These are phyloP conservation scores for Drosophila santomea DNA, from an alignment of 1,140 invertebrate genomes.

Conservation along the genomic window DNA sequence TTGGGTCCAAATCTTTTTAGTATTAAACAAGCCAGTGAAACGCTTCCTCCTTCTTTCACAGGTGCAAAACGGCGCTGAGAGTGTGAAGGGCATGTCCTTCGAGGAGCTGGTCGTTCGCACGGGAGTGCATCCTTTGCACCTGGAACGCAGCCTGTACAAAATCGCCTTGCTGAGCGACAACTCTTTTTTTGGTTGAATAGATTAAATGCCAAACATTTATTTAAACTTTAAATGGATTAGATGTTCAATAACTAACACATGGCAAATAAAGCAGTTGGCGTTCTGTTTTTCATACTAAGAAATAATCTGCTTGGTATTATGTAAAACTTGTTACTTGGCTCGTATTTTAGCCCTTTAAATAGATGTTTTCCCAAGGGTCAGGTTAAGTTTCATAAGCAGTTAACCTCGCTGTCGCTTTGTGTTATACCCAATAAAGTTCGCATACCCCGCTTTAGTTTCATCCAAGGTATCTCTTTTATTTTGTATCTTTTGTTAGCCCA, in stretches of 20 bases:
- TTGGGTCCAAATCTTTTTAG: no score
- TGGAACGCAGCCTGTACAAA: not conserved
- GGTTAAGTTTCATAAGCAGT: conserved; percentile 7
- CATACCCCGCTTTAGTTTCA: conserved; percentile 17
- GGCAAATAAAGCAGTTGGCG: no score
- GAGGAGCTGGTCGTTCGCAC: not conserved
- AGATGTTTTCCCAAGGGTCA: not conserved
- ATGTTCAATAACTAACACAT: no score
- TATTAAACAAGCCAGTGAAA: no score
- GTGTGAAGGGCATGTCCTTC: not conserved
- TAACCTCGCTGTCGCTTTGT: conserved; percentile 20
- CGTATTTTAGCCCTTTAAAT: not conserved
- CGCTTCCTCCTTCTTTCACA: no score
- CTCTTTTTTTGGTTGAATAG: no score
- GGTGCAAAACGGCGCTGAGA: not conserved
- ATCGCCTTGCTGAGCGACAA: not conserved
- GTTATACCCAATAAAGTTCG: conserved; percentile 4
- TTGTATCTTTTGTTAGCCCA: conserved; percentile 61
- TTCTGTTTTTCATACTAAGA: no score
- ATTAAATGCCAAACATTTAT: no score
- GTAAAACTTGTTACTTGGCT: not conserved
- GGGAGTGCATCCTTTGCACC: not conserved
- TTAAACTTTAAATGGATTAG: no score
- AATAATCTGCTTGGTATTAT: no score
- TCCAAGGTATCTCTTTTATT: conserved; percentile 27